Percentiles rank a stretch among this genome's conserved stretches.
phyloP scores from a whole-genome alignment of 2,113 vertebrate species.

The Emydura subglobosa region DNA sequence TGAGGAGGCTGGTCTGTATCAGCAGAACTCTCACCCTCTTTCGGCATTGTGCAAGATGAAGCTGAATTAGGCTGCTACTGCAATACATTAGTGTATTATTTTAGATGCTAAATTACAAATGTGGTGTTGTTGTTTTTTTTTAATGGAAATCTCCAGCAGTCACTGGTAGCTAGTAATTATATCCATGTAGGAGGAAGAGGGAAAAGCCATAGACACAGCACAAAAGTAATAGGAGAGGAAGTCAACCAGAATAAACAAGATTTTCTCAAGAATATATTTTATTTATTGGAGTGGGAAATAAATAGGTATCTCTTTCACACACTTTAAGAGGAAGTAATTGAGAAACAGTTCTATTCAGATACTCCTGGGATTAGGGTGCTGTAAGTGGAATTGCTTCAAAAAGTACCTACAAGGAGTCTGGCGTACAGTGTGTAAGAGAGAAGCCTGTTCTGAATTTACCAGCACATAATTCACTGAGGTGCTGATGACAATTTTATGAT shows the following conservation, averaged over 20 bases:
- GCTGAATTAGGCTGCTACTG: neutral
- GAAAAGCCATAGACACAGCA: neutral
- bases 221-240: neutral
- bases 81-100: neutral
- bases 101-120: neutral
- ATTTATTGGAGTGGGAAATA: neutral
- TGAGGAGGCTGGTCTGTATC: neutral
- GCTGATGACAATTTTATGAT: conserved; percentile 30
- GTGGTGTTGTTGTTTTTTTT: neutral
- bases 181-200: neutral
- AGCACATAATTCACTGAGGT: neutral
- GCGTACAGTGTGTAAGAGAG: neutral
- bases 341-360: conserved; percentile 1
- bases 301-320: neutral
- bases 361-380: neutral
- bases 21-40: neutral
- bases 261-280: neutral
- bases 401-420: conserved; percentile 4
- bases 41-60: neutral
- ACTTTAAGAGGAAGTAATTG: neutral
- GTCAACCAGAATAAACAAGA: neutral
- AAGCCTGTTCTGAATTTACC: neutral
- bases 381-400: neutral
- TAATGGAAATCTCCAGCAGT: neutral
- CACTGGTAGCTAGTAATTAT: neutral